Evolutionary conservation across 1,140 invertebrate genomes (phyloP), one percentile per base, ranked within the genome.

Genomic region (Reticulitermes speratus): DNA sequence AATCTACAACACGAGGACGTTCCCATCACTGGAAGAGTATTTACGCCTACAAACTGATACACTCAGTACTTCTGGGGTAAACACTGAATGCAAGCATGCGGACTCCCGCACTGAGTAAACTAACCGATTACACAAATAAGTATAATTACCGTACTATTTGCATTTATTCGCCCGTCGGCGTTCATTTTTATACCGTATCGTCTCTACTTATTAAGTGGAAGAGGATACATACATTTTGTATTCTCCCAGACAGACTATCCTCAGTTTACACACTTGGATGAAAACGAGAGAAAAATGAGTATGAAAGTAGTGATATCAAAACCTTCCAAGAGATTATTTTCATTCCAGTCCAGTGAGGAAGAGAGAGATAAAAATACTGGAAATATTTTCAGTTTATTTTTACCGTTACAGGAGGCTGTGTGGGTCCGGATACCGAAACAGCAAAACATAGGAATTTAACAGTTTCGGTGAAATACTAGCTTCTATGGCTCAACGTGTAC

Each of bases 371-470:
- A 75, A 75, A 75, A 75, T 75, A 30, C 65, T 75, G 65, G 2
- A 75, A 30, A 75, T 75, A 75, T 75, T 75, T 75, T 30, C 25
- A 75, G 65, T 75, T 75, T 75, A 75, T 75, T 75, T 75, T 75
- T 75, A 30, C 65, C n/a, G 65, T 75, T 75, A 75, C 14, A n/a
- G n/a, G 30, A 75, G 65, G 65, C 7, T 75, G 65, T 12, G n/a
- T 21, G 2, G 7, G 25, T 30, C 65, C n/a, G n/a, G 14, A 75
- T 11, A 75, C 21, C 21, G 21, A 65, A 65, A 65, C 21, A 30
- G 25, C 25, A 75, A 38, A 75, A 75, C n/a, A 30, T 6, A 25
- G 25, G 30, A n/a, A 75, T 30, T n/a, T 55, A 55, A 19, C 52
- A 14, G 52, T 55, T 38, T 38, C 14, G 19, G 48, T 48, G 48